phyloP scores from a whole-genome alignment of 2,888 invertebrate species.

The Drymonia ruficornis region DNA sequence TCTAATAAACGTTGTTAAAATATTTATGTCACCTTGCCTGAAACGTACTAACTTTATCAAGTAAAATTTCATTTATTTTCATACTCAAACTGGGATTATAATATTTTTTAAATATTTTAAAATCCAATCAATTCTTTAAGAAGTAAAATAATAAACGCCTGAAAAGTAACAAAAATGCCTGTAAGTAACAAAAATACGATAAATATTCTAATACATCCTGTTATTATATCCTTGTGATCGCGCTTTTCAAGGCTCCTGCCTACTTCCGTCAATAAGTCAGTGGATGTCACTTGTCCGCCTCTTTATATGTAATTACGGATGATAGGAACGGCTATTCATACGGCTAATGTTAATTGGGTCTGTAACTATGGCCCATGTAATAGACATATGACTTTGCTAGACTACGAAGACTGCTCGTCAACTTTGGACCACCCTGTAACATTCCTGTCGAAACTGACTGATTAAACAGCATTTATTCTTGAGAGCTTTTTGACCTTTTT shows the following conservation, averaged over 20 bases:
- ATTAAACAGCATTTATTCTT: too few relatives aligned
- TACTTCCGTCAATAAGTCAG: constrained; percentile 1
- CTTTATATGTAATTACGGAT: neutral
- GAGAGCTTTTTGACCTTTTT: too few relatives aligned
- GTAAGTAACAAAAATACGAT: too few relatives aligned
- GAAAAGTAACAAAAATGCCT: too few relatives aligned
- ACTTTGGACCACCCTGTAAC: neutral
- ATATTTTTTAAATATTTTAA: too few relatives aligned
- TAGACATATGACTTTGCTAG: neutral
- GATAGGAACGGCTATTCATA: neutral
- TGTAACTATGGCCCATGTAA: neutral
- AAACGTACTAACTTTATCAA: too few relatives aligned
- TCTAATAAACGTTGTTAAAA: too few relatives aligned
- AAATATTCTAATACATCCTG: neutral
- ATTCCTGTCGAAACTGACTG: neutral
- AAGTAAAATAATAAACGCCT: too few relatives aligned
- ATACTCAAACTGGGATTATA: too few relatives aligned
- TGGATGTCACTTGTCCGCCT: neutral
- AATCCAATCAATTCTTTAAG: too few relatives aligned
- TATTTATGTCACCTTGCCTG: too few relatives aligned
- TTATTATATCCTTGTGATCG: neutral
- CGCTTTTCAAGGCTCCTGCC: neutral
- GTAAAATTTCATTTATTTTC: too few relatives aligned
- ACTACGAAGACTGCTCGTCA: neutral
- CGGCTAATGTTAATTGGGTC: neutral